Base-by-base conservation (phyloP, 2,797 vertebrate species). In the Coracias cyanogaster region DNA sequence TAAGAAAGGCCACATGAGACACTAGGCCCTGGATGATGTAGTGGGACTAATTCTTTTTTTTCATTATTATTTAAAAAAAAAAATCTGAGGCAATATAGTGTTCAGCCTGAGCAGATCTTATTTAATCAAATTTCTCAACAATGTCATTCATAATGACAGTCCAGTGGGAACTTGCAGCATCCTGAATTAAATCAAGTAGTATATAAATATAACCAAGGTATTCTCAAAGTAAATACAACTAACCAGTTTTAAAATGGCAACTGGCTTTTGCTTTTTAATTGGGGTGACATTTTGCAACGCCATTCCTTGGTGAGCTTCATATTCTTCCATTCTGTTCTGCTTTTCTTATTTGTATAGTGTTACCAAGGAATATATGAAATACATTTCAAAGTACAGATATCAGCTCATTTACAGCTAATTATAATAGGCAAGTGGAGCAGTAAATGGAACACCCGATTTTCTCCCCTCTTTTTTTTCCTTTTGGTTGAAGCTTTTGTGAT, bases 321-420 rank as follows among this genome's bases (percentile, higher is more conserved):
- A 96, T 88, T 57, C 79, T 86, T 91, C 95, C 83, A 67, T 95
- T 96, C 93, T 94, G 62, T 88, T 97, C 81, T 54, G 52, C 88
- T 93, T 94, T 95, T 94, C 79, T 93, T 91, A 91, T 97, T 97
- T 95, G 65, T 96, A 71, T 83, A 93, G 94, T 91, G 93, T 97
- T 96, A 93, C 94, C 76, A 96, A 95, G 91, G 95, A 96, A 95
- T 92, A 96, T 97, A 96, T 91, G 96, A 98, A 96, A 94, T 94
- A 95, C 93, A 88, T 97, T 97, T 97, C 97, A 97, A 98, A 98
- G 95, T 96, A 97, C 94, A 96, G 94, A 94, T 97, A 97, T 97
- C 95, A 97, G 95, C 94, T 98, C 97, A 95, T 97, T 98, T 98
- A 97, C 97, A 97, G 97, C 92, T 98, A 98, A 98, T 98, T 98